Percentiles rank a stretch among this genome's conserved stretches.
phyloP scores from a whole-genome alignment of 1,140 invertebrate species.

The Frieseomelitta varia region DNA sequence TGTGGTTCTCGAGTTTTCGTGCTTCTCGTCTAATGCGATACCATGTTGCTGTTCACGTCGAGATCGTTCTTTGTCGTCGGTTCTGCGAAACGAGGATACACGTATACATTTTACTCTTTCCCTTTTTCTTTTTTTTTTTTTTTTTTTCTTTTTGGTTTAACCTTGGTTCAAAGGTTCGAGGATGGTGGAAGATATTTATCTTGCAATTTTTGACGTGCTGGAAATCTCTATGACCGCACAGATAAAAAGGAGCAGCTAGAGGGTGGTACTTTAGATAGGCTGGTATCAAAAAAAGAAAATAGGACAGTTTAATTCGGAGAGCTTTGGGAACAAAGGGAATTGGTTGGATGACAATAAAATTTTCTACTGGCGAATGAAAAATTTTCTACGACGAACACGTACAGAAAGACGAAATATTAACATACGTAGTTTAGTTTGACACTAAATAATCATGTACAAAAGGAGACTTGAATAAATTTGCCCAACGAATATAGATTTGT shows the following conservation, averaged over 20 bases:
- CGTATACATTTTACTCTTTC: not conserved
- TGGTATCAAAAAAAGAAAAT: not conserved
- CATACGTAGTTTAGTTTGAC: too few species aligned
- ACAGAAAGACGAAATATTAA: too few species aligned
- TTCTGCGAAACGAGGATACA: constrained; percentile 1
- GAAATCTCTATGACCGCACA: not conserved
- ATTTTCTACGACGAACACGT: too few species aligned
- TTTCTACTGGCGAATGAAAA: too few species aligned
- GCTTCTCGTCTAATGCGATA: not conserved
- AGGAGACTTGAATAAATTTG: too few species aligned
- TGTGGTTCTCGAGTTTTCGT: not conserved
- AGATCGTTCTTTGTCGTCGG: not conserved
- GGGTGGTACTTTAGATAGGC: not conserved
- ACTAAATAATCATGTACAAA: too few species aligned
- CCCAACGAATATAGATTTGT: too few species aligned
- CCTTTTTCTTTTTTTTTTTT: not conserved
- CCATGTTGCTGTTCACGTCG: not conserved
- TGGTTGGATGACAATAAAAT: too few species aligned
- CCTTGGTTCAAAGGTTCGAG: not conserved
- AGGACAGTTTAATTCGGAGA: not conserved
- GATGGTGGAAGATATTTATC: not conserved
- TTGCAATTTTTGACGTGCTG: not conserved
- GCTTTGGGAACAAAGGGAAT: not conserved
- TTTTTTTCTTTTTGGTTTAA: not conserved
- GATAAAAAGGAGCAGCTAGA: not conserved